phyloP scores from a whole-genome alignment of 1,140 invertebrate genomes.

The Heliconius congener region DNA sequence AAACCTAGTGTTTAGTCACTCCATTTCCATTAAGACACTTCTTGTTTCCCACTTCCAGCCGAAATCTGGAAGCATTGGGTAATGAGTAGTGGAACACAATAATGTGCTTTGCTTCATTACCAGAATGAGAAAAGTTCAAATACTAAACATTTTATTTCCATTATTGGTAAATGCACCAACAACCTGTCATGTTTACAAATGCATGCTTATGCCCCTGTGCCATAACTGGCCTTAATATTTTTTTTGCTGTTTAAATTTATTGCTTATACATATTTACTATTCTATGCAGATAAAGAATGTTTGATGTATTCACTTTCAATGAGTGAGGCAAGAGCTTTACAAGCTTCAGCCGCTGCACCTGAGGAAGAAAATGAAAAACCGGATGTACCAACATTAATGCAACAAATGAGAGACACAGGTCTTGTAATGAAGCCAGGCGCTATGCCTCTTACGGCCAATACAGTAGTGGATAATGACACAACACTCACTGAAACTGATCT shows the following conservation, averaged over 20 bases:
- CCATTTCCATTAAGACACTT: too few relatives aligned
- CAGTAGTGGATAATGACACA: slow-evolving; percentile 80
- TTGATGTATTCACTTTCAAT: slow-evolving; percentile 94
- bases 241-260: background rate
- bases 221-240: too few relatives aligned
- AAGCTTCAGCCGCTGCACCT: slow-evolving; percentile 83
- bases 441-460: slow-evolving; percentile 76
- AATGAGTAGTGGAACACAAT: too few relatives aligned
- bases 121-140: too few relatives aligned
- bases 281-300: slow-evolving; percentile 91
- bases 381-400: slow-evolving; percentile 87
- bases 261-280: slow-evolving; percentile 46
- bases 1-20: too few relatives aligned
- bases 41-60: too few relatives aligned
- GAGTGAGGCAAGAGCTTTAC: slow-evolving; percentile 83
- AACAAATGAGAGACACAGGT: slow-evolving; percentile 96
- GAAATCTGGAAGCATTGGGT: too few relatives aligned
- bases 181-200: too few relatives aligned
- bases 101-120: too few relatives aligned
- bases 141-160: too few relatives aligned
- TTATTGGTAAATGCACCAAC: too few relatives aligned
- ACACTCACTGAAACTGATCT: slow-evolving; percentile 87
- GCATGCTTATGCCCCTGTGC: too few relatives aligned
- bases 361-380: slow-evolving; percentile 82
- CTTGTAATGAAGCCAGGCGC: slow-evolving; percentile 91